Evolutionary conservation across 2,797 vertebrate genomes (phyloP).

Genomic region (Spondyliosoma cantharus): DNA sequence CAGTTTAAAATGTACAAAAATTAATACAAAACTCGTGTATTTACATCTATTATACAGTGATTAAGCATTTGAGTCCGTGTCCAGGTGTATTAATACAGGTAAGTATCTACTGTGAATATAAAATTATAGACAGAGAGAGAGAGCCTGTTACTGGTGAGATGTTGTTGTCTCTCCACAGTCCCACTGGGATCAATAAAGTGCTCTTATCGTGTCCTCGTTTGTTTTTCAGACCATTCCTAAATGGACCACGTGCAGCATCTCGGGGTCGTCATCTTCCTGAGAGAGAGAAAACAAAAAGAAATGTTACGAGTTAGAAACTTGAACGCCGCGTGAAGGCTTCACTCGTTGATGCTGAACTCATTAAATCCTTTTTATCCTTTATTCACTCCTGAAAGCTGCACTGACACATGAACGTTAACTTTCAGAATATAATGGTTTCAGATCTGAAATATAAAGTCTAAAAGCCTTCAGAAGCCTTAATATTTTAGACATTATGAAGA

Average conservation of each 20-base stretch:
- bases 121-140: conserved; percentile 1
- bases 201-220: neutral
- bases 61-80: neutral
- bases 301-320: neutral
- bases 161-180: neutral
- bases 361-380: neutral
- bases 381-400: neutral
- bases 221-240: conserved; percentile 88
- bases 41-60: conserved; percentile 10
- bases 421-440: no score
- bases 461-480: neutral
- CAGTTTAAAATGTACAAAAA: conserved; percentile 15
- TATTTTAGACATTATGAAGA: no score
- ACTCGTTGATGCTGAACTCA: neutral
- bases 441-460: neutral
- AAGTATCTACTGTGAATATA: neutral
- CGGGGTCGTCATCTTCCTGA: conserved; percentile 79
- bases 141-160: conserved; percentile 3
- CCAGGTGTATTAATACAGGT: conserved; percentile 14
- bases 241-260: conserved; percentile 87
- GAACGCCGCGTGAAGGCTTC: neutral
- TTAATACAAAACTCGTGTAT: neutral
- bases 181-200: conserved; percentile 25
- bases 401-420: no score
- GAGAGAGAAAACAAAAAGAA: conserved; percentile 48